Evolutionary conservation across 2,797 vertebrate species (phyloP), one percentile per base, ranked within the genome.

Genomic region (Sebastes hubbsi): DNA sequence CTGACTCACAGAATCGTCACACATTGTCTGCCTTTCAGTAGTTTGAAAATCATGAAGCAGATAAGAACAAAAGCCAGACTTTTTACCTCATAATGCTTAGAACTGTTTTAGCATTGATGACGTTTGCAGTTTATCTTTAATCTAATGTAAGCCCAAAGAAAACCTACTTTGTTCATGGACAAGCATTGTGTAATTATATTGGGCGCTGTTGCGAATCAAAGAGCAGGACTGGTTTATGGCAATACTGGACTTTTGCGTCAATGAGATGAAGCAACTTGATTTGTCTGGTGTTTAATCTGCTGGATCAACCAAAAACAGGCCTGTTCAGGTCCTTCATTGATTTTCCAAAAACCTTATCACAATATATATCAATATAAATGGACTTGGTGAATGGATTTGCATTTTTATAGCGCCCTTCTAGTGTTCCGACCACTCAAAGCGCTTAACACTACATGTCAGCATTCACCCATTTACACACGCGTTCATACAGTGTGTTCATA

Each of bases 91-190:
- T 6, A 22, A 32, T 62, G 25, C 27, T 49, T 60, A 27, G 12
- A 73, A 46, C 8, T 72, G 29, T 30, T 75, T 34, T 59, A 32
- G 10, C 22, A 25, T 27, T 59, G 52, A 54, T 60, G 36, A 18
- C 55, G 42, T 60, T 81, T 63, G 42, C 46, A 66, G 27, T 81
- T 81, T 68, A 63, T 75, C 36, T 63, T 65, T 66, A 73, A 78
- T 80, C 64, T 72, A 34, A 12, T 69, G 30, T 9, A 22, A 72
- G 24, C 9, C 38, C 22, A 72, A 46, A 68, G 36, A 81, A 83
- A 65, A 65, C 8, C n/a, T 24, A 20, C 20, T 59, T 62, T 22
- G 49, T n/a, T 54, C 49, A 22, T 54, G 20, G 20, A 22, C 49
- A 54, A 22, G n/a, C 49, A 54, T n/a, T 11, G 20, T 11, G 20